These are phyloP conservation scores for Amphiprion clarkii DNA, from an alignment of 2,797 vertebrate genomes.

Conservation along the genomic window DNA sequence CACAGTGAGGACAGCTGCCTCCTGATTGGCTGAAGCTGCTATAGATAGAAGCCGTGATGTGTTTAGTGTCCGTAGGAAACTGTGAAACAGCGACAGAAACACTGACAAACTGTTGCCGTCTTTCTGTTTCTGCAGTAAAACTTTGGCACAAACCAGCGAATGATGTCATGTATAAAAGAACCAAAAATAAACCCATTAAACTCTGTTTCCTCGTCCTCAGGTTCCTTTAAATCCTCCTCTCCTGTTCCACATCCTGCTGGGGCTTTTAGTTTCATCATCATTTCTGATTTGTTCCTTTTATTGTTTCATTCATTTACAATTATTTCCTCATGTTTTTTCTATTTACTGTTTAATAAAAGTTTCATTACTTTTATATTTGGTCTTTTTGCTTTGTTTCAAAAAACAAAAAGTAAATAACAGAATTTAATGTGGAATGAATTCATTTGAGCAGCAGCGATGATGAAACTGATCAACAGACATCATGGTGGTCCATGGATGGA, in stretches of 20 bases:
- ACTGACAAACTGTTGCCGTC: neutral
- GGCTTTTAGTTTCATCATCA: too few species aligned
- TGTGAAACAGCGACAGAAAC: neutral
- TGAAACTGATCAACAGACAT: too few species aligned
- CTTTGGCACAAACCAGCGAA: constrained; percentile 20
- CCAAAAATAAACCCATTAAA: constrained; percentile 47
- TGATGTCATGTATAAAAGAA: constrained; percentile 66
- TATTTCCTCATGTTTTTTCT: too few species aligned
- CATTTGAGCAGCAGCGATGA: too few species aligned
- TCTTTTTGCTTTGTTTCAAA: too few species aligned
- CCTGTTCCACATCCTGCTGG: neutral
- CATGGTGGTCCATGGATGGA: too few species aligned
- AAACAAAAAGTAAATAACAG: too few species aligned
- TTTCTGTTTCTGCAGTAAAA: constrained; percentile 1
- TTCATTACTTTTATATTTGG: too few species aligned
- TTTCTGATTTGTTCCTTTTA: too few species aligned
- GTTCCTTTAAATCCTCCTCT: neutral
- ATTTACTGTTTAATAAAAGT: too few species aligned
- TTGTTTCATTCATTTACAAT: too few species aligned
- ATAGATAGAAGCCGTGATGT: constrained; percentile 36
- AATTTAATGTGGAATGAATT: too few species aligned
- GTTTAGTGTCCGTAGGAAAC: constrained; percentile 23
- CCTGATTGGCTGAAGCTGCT: constrained; percentile 40
- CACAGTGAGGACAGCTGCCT: constrained; percentile 11
- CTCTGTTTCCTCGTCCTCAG: neutral